Percentiles rank a stretch among this genome's conserved stretches.
Evolutionary conservation across 2,797 vertebrate genomes (phyloP).

Genomic region (Synaphobranchus kaupii): DNA sequence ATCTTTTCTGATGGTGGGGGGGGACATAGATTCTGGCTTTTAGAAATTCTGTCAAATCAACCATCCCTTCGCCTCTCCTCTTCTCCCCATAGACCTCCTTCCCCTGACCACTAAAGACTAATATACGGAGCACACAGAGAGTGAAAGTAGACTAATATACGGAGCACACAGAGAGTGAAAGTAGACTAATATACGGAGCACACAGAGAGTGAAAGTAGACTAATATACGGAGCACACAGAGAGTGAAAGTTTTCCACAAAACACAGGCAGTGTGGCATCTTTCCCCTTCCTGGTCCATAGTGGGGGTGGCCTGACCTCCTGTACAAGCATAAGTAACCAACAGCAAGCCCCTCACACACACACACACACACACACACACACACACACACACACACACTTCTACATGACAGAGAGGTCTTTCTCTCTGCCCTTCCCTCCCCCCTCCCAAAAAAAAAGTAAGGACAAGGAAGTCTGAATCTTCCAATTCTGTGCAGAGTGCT

Average conservation of each 20-base stretch:
- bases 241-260: neutral
- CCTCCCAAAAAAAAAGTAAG: neutral
- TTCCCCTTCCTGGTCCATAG: neutral
- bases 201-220: neutral
- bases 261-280: neutral
- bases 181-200: neutral
- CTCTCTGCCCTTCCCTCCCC: neutral
- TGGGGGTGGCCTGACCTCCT: neutral
- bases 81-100: neutral
- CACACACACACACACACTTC: neutral
- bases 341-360: neutral
- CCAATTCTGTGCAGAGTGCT: neutral
- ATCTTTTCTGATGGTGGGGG: neutral
- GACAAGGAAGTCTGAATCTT: neutral
- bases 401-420: neutral
- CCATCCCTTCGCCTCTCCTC: neutral
- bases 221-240: too few species aligned
- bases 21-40: neutral
- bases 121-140: neutral
- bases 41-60: neutral
- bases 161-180: neutral
- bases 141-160: neutral
- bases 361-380: neutral
- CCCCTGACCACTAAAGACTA: neutral
- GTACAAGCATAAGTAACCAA: neutral